phyloP scores from a whole-genome alignment of 2,888 invertebrate species.

The Dolichopus griseipennis region DNA sequence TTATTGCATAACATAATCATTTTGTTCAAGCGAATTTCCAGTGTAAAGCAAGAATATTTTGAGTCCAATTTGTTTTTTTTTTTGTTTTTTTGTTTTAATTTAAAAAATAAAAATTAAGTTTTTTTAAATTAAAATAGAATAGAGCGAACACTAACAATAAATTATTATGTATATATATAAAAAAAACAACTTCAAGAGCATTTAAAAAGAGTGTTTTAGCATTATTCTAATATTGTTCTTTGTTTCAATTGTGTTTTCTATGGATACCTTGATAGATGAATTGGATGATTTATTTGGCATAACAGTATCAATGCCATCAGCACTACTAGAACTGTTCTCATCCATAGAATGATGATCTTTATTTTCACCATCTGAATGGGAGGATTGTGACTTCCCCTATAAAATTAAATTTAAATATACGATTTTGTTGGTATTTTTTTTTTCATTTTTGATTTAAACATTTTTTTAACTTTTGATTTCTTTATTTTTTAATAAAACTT shows the following conservation, averaged over 20 bases:
- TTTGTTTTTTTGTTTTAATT: too few relatives aligned
- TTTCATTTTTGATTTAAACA: slow-evolving; percentile 13
- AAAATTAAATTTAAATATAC: slow-evolving; percentile 21
- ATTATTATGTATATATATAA: too few relatives aligned
- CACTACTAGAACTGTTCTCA: slow-evolving; percentile 21
- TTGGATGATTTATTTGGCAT: slow-evolving; percentile 21
- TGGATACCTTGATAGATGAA: slow-evolving; percentile 25
- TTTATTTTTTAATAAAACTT: too few relatives aligned
- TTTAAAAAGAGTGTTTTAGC: background rate
- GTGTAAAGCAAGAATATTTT: too few relatives aligned
- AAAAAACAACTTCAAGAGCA: background rate
- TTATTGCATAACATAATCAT: too few relatives aligned
- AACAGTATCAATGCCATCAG: slow-evolving; percentile 20
- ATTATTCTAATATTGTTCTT: background rate
- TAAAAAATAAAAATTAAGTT: too few relatives aligned
- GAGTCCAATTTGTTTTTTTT: too few relatives aligned
- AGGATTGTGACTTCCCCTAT: slow-evolving; percentile 27
- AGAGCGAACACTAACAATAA: too few relatives aligned
- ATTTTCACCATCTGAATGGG: slow-evolving; percentile 24
- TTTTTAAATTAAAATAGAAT: too few relatives aligned
- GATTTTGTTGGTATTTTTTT: slow-evolving; percentile 18
- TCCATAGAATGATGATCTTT: slow-evolving; percentile 24
- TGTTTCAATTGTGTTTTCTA: slow-evolving; percentile 9
- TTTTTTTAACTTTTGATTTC: slow-evolving; percentile 13
- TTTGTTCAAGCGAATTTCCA: too few relatives aligned